phyloP scores from a whole-genome alignment of 2,888 invertebrate species.

The Aphrophora alni region DNA sequence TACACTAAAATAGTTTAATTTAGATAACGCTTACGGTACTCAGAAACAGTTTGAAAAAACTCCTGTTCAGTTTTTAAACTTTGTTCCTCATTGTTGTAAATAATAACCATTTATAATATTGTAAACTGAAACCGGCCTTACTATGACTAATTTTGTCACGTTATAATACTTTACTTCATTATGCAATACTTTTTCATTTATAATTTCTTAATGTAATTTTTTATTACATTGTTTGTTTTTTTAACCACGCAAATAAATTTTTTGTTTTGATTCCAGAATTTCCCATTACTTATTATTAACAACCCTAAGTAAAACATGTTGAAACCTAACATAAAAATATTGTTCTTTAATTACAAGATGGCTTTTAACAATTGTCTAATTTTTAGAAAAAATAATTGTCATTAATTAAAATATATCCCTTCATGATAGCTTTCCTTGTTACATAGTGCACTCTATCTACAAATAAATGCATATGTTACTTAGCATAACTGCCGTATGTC shows the following conservation, averaged over 20 bases:
- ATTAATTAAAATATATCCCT: conserved; percentile 17
- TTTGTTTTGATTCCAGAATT: not conserved
- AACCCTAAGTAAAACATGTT: conserved; percentile 11
- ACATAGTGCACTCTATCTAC: conserved; percentile 15
- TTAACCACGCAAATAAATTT: conserved; percentile 11
- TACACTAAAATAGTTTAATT: conserved; percentile 14
- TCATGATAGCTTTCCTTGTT: conserved; percentile 15
- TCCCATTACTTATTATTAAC: conserved; percentile 18
- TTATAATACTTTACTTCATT: conserved; percentile 16
- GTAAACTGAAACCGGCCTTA: not conserved
- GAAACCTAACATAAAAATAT: conserved; percentile 15
- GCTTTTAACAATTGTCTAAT: conserved; percentile 13
- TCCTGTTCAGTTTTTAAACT: conserved; percentile 14
- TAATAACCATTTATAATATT: conserved; percentile 14
- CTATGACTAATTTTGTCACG: conserved; percentile 18
- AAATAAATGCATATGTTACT: conserved; percentile 18
- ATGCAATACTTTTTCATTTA: conserved; percentile 7
- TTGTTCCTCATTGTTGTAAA: conserved; percentile 16
- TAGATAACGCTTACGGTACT: not conserved
- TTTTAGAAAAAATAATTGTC: conserved; percentile 10
- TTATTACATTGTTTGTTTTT: conserved; percentile 14
- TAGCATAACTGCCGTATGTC: conserved; percentile 14
- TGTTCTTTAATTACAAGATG: conserved; percentile 11
- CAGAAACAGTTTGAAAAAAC: conserved; percentile 17
- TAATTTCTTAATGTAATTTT: conserved; percentile 15